Conservation (phyloP, 2,113 vertebrate species). For the Lagenorhynchus albirostris region DNA sequence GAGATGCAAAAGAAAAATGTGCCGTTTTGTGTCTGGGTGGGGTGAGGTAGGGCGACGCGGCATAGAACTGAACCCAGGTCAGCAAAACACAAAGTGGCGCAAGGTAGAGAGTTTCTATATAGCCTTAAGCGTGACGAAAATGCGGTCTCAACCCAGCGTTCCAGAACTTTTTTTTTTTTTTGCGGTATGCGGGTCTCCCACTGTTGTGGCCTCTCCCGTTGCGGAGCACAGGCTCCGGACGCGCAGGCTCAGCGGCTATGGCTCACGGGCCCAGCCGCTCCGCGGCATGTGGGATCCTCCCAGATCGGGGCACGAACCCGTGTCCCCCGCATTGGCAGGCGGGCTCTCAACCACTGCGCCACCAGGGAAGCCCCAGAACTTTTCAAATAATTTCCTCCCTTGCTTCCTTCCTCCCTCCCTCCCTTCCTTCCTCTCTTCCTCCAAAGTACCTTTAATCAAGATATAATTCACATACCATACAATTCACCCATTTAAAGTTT, state of each 20-base stretch:
- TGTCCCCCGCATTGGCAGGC: accelerated
- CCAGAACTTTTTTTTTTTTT: neutral
- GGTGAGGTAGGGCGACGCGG: neutral
- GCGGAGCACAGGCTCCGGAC: too few species aligned
- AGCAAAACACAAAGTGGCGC: neutral
- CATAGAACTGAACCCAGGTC: neutral
- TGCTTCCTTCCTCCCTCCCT: too few species aligned
- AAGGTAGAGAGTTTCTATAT: neutral
- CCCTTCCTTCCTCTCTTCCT: neutral
- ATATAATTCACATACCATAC: neutral
- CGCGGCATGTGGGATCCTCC: too few species aligned
- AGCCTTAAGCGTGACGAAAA: neutral
- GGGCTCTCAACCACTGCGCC: too few species aligned
- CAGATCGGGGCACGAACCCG: too few species aligned
- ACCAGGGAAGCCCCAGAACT: neutral
- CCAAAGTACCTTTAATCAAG: neutral
- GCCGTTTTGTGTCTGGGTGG: neutral
- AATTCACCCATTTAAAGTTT: neutral
- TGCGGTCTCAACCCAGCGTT: neutral
- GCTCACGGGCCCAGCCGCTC: too few species aligned
- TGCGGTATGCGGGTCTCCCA: too few species aligned
- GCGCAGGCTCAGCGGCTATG: too few species aligned
- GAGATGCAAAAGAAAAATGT: neutral
- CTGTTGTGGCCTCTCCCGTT: too few species aligned
- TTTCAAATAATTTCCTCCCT: neutral